Percentiles rank a stretch among this genome's conserved stretches.
Conservation (phyloP, 92 coral and sea anemone species). For the Micromussa lordhowensis region DNA sequence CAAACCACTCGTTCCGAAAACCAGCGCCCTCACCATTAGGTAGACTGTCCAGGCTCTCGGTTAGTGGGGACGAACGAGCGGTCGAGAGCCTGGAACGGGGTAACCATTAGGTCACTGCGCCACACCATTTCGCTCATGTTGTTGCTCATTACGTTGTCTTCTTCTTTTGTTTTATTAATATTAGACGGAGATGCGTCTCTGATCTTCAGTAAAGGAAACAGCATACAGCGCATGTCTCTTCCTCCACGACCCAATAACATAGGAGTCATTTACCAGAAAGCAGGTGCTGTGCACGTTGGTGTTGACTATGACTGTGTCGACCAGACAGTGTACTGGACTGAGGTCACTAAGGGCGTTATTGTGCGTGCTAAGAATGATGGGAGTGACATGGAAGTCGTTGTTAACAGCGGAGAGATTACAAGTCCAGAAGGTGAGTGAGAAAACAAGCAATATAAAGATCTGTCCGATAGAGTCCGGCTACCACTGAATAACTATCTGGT, state of each 20-base stretch:
- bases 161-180: not conserved
- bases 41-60: too few relatives aligned
- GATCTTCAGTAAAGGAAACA: constrained; percentile 92
- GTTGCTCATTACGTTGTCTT: not conserved
- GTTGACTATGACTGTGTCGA: constrained; percentile 90
- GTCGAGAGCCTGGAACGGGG: too few relatives aligned
- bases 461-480: not conserved
- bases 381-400: constrained; percentile 71
- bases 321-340: constrained; percentile 92
- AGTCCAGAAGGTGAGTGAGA: constrained; percentile 93
- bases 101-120: too few relatives aligned
- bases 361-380: constrained; percentile 91
- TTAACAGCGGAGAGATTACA: constrained; percentile 64
- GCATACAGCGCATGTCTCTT: constrained; percentile 95
- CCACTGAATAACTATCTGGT: not conserved
- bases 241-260: constrained; percentile 90
- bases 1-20: too few relatives aligned
- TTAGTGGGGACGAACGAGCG: too few relatives aligned
- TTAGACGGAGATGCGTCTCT: constrained; percentile 94
- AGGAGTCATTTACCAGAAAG: constrained; percentile 80
- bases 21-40: too few relatives aligned
- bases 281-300: constrained; percentile 89
- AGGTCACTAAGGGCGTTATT: constrained; percentile 84
- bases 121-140: not conserved
- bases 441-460: too few relatives aligned